phyloP scores from a whole-genome alignment of 2,113 vertebrate genomes.

The Sinosuthora webbiana region DNA sequence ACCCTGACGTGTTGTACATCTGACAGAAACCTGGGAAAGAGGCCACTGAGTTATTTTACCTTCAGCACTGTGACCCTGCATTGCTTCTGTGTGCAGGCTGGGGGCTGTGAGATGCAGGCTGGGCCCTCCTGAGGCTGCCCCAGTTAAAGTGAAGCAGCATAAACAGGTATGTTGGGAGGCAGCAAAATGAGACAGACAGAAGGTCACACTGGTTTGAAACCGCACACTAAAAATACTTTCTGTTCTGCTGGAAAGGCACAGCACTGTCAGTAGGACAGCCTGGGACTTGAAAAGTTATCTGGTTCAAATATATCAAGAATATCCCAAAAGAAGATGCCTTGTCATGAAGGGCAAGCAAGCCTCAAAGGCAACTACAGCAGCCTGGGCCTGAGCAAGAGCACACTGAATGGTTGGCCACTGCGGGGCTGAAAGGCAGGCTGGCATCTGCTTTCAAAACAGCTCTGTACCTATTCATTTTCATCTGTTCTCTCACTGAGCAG shows the following conservation, averaged over 20 bases:
- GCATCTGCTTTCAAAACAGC: neutral
- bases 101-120: neutral
- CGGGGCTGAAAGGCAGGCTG: neutral
- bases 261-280: neutral
- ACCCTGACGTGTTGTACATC: fast-evolving
- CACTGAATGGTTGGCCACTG: fast-evolving
- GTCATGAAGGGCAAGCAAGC: neutral
- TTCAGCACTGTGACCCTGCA: neutral
- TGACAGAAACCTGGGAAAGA: neutral
- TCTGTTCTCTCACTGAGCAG: neutral
- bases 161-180: neutral
- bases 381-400: neutral
- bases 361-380: neutral
- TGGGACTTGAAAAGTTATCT: neutral
- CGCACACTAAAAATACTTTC: neutral
- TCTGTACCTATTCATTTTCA: neutral
- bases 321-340: neutral
- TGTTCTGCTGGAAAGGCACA: neutral
- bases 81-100: neutral
- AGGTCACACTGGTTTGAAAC: neutral
- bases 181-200: neutral
- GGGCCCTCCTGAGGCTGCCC: neutral
- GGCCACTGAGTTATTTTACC: neutral
- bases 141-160: neutral
- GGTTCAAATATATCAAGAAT: neutral